Evolutionary conservation across 2,797 vertebrate species (phyloP), one percentile per base, ranked within the genome.

Genomic region (Rhinogobio ventralis): DNA sequence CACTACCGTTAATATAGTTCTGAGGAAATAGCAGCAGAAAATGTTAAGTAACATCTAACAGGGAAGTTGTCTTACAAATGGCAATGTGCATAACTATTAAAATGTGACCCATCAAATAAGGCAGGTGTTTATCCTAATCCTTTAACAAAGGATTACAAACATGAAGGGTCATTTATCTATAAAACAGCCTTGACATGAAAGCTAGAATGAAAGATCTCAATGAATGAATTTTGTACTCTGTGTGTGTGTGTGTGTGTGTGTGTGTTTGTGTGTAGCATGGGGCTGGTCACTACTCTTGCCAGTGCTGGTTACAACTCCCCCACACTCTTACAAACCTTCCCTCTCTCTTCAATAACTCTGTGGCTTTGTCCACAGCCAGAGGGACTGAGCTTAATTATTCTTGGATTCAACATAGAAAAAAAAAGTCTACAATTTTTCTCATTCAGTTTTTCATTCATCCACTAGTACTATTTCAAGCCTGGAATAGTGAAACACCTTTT

Each of bases 351-450:
- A 85, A 68, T 68, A 85, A 80, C 66, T 91, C 91, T 89, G 90
- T 90, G 91, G 93, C 90, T 93, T 92, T 91, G 90, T 92, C 90
- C 85, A 75, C 89, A 91, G 88, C 89, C 92, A 92, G 88, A 92
- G 90, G 92, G 92, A 89, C 88, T 90, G 91, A 85, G 83, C 82
- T 93, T 93, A 92, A 95, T 94, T 94, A 94, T 95, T 94, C 91
- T 93, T 93, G 92, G 93, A 94, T 88, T 89, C 85, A 49, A 72
- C 86, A 88, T 90, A 62, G 87, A 91, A 91, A 87, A 89, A 86
- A 82, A 87, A 82, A 73, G 20, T 68, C 81, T 74, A 66, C 7
- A n/a, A 45, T 79, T 85, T 86, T 79, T 79, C 83, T 76, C 74
- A 86, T 89, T 88, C 93, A 93, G 88, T 91, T 92, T 93, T 90